Evolutionary conservation across 2,113 vertebrate genomes (phyloP).

Genomic region (Piaya cayana): DNA sequence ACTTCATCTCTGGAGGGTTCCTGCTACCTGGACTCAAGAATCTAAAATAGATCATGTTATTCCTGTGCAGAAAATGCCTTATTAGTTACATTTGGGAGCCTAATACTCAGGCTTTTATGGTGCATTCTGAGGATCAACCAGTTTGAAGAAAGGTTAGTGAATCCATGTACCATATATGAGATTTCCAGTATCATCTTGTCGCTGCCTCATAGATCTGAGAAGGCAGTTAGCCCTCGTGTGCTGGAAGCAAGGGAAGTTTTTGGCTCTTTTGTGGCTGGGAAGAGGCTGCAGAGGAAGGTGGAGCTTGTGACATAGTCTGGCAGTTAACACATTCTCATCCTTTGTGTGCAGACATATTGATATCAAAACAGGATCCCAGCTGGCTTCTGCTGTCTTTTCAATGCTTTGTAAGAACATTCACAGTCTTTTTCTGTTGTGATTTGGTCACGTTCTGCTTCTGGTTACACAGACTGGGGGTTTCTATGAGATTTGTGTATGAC

Average conservation of each 20-base stretch:
- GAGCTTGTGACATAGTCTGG: neutral
- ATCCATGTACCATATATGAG: neutral
- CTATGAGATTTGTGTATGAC: accelerated
- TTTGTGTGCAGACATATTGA: neutral
- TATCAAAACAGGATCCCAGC: neutral
- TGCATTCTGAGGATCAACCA: neutral
- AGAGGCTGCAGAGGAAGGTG: neutral
- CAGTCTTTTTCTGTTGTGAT: neutral
- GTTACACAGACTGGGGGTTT: neutral
- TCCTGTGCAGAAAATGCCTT: constrained; percentile 16
- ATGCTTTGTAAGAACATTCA: neutral
- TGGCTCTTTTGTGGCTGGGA: neutral
- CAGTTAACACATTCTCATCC: neutral
- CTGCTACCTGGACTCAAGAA: neutral
- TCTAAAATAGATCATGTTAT: constrained; percentile 10
- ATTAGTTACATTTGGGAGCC: neutral
- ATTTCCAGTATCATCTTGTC: neutral
- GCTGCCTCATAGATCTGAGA: neutral
- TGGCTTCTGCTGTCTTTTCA: neutral
- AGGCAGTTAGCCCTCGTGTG: neutral
- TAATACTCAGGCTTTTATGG: neutral
- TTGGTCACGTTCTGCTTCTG: neutral
- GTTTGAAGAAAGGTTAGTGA: neutral
- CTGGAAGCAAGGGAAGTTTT: neutral
- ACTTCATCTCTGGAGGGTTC: constrained; percentile 22